phyloP scores from a whole-genome alignment of 2,888 invertebrate species.

The Zaprionus bogoriensis region DNA sequence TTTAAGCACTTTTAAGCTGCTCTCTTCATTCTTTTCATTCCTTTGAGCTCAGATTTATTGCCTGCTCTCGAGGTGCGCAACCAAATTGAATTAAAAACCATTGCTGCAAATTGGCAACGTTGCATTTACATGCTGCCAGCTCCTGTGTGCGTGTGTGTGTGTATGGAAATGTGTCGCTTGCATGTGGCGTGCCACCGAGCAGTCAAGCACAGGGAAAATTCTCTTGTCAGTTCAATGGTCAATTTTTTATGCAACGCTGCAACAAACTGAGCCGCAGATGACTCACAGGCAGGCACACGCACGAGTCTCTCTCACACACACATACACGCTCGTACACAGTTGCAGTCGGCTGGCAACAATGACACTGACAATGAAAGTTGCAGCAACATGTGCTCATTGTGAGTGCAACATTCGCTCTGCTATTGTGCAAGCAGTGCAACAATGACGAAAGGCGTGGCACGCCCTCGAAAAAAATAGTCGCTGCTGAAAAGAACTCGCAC shows the following conservation, averaged over 20 bases:
- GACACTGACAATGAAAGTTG: constrained; percentile 76
- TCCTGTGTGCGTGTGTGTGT: not conserved
- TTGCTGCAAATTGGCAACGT: constrained; percentile 23
- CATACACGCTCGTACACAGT: constrained; percentile 1
- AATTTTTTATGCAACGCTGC: constrained; percentile 55
- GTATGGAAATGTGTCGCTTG: constrained; percentile 19
- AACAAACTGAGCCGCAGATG: constrained; percentile 44
- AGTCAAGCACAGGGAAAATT: constrained; percentile 42
- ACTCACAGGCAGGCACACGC: constrained; percentile 15
- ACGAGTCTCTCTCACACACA: too few relatives aligned
- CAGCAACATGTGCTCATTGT: constrained; percentile 47
- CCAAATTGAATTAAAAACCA: not conserved
- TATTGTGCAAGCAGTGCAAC: constrained; percentile 56
- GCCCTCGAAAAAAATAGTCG: constrained; percentile 27
- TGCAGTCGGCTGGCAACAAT: constrained; percentile 55
- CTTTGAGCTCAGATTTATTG: not conserved
- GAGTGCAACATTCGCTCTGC: constrained; percentile 44
- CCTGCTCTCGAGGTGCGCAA: too few relatives aligned
- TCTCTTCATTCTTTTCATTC: not conserved
- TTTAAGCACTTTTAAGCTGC: too few relatives aligned
- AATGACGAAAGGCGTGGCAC: constrained; percentile 53
- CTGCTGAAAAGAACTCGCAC: constrained; percentile 21
- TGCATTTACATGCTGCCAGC: constrained; percentile 18
- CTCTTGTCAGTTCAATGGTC: constrained; percentile 66
- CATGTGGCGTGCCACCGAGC: constrained; percentile 11